These are phyloP conservation scores for Pseudorectes ferrugineus DNA, from an alignment of 2,113 vertebrate genomes.

Conservation along the genomic window DNA sequence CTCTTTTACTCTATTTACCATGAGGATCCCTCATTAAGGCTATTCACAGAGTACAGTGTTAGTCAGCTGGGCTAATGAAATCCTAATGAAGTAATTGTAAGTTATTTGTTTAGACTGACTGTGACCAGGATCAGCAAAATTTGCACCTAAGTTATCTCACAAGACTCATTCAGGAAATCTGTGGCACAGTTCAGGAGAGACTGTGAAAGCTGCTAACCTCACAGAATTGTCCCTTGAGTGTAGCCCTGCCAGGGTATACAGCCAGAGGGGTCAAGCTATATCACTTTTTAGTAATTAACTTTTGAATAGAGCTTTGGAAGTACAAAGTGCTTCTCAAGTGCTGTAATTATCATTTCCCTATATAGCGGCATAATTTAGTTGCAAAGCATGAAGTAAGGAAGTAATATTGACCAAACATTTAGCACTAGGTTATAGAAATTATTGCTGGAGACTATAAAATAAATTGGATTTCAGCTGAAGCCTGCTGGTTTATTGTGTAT, in stretches of 20 bases:
- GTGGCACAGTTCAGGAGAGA: background rate
- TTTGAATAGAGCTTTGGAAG: slow-evolving; percentile 1
- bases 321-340: background rate
- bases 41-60: background rate
- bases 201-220: background rate
- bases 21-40: background rate
- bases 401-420: background rate
- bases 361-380: background rate
- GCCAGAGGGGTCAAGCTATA: background rate
- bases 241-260: background rate
- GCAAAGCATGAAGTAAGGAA: background rate
- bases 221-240: background rate
- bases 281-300: slow-evolving; percentile 14
- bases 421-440: background rate
- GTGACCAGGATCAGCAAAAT: background rate
- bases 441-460: background rate
- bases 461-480: slow-evolving; percentile 18
- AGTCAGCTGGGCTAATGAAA: background rate
- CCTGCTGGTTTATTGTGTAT: background rate
- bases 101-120: background rate
- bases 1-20: background rate
- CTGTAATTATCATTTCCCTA: background rate
- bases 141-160: background rate
- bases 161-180: background rate
- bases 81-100: background rate